Evolutionary conservation across 2,888 invertebrate species (phyloP).

Genomic region (Eurytoma californica): DNA sequence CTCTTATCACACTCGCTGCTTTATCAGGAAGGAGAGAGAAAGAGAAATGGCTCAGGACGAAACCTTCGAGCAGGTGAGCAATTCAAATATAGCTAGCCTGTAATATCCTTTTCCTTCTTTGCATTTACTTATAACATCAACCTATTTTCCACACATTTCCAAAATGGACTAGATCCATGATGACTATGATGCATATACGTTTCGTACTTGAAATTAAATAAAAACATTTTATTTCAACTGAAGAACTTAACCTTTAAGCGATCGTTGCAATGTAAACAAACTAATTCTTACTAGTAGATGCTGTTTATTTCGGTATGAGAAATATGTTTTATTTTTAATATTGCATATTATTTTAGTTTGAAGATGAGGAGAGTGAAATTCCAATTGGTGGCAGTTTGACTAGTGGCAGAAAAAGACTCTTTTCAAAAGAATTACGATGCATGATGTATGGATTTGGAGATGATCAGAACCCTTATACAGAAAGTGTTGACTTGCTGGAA

Average conservation of each 20-base stretch:
- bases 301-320: background rate
- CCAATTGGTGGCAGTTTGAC: slow-evolving; percentile 81
- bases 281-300: too few species aligned
- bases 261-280: too few species aligned
- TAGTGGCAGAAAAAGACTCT: slow-evolving; percentile 87
- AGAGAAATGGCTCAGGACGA: slow-evolving; percentile 65
- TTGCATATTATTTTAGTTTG: slow-evolving; percentile 71
- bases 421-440: slow-evolving; percentile 93
- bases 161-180: background rate
- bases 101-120: slow-evolving; percentile 21
- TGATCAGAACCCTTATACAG: slow-evolving; percentile 99
- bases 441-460: slow-evolving; percentile 99
- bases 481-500: slow-evolving; percentile 97
- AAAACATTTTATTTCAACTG: background rate
- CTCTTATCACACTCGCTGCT: slow-evolving; percentile 15
- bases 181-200: background rate
- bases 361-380: slow-evolving; percentile 83
- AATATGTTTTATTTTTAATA: background rate
- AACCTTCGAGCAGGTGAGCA: slow-evolving; percentile 66
- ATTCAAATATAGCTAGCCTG: slow-evolving; percentile 39
- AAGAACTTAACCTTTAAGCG: too few species aligned
- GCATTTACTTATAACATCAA: background rate
- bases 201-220: background rate
- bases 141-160: too few species aligned
- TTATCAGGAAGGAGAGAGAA: slow-evolving; percentile 1